These are phyloP conservation scores for Rhinogobio ventralis DNA, from an alignment of 2,797 vertebrate species.

Conservation along the genomic window DNA sequence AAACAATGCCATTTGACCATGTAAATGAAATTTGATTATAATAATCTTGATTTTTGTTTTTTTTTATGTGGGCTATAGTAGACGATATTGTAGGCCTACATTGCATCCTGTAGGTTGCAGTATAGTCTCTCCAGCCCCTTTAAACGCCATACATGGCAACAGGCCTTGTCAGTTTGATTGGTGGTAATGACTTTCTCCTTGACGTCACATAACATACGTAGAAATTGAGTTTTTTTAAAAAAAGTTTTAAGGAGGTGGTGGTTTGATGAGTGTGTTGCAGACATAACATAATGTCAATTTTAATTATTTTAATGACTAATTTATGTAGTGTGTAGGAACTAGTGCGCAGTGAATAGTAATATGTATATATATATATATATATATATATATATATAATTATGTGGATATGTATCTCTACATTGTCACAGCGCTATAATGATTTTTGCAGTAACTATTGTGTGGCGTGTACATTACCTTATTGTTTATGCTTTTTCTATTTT, in stretches of 20 bases:
- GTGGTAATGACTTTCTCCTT: background rate
- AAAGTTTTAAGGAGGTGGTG: background rate
- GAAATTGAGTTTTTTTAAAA: background rate
- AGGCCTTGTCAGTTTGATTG: background rate
- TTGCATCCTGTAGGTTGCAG: slow-evolving; percentile 86
- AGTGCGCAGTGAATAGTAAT: background rate
- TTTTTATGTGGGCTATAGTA: background rate
- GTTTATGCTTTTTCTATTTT: background rate
- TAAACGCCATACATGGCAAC: background rate
- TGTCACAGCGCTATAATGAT: too few species aligned
- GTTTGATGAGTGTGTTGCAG: background rate
- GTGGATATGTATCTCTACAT: background rate
- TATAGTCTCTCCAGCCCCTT: slow-evolving; percentile 70
- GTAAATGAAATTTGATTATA: background rate
- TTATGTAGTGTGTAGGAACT: background rate
- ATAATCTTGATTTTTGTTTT: background rate
- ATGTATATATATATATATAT: too few species aligned
- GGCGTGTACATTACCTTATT: background rate
- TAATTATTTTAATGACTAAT: background rate
- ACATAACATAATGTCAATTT: background rate
- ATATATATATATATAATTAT: background rate
- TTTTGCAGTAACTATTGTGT: background rate
- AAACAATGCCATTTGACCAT: background rate
- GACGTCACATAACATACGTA: background rate
- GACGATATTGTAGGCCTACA: background rate